phyloP scores from a whole-genome alignment of 92 coral and sea anemone species.

The Porites rus region DNA sequence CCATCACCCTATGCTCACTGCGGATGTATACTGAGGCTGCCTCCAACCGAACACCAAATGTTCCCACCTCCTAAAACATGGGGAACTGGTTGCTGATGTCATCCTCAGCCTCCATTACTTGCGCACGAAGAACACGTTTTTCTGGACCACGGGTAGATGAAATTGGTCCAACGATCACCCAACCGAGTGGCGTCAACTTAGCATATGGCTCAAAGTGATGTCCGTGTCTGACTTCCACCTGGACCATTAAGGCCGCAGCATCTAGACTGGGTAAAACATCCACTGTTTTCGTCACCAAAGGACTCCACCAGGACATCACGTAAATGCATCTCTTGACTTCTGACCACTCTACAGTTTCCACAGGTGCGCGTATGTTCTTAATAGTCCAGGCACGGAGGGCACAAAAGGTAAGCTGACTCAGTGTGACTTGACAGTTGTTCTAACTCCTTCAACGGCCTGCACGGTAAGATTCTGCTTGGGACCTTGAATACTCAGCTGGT shows the following conservation, averaged over 20 bases:
- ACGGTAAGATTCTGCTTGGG: slow-evolving; percentile 44
- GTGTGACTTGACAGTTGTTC: slow-evolving; percentile 61
- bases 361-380: slow-evolving; percentile 57
- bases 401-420: slow-evolving; percentile 60
- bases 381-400: slow-evolving; percentile 71
- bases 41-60: slow-evolving; percentile 50
- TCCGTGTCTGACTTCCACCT: slow-evolving; percentile 57
- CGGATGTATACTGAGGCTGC: neutral
- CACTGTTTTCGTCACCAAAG: slow-evolving; percentile 28
- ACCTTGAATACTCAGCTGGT: slow-evolving; percentile 39
- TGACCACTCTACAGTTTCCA: slow-evolving; percentile 54
- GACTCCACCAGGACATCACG: slow-evolving; percentile 47
- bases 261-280: slow-evolving; percentile 59
- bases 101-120: slow-evolving; percentile 32
- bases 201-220: slow-evolving; percentile 53
- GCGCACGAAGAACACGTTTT: slow-evolving; percentile 45
- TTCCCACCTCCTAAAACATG: slow-evolving; percentile 55
- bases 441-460: slow-evolving; percentile 50
- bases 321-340: slow-evolving; percentile 55
- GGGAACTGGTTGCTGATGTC: slow-evolving; percentile 49
- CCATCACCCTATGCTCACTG: neutral
- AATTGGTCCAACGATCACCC: slow-evolving; percentile 63
- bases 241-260: slow-evolving; percentile 65
- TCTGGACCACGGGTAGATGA: slow-evolving; percentile 1
- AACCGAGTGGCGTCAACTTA: slow-evolving; percentile 62